These are phyloP conservation scores for Corythornis vintsioides DNA, from an alignment of 2,113 vertebrate species.

Conservation along the genomic window DNA sequence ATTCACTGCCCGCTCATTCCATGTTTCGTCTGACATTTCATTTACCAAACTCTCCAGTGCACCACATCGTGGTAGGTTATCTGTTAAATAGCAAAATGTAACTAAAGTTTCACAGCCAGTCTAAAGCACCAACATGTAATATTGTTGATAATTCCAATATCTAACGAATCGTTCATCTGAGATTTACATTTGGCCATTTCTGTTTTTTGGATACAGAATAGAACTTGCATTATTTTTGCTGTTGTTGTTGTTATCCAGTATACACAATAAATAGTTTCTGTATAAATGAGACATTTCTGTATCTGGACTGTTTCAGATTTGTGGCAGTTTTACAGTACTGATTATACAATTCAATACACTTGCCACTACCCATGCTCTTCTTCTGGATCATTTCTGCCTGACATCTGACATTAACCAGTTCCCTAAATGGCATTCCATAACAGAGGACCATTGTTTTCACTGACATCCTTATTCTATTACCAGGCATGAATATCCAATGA, in stretches of 20 bases:
- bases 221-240: neutral
- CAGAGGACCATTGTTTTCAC: neutral
- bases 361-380: neutral
- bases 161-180: neutral
- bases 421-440: neutral
- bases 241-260: neutral
- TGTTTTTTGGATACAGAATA: neutral
- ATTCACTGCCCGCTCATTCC: conserved; percentile 85
- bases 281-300: neutral
- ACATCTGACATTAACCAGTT: neutral
- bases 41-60: conserved; percentile 90
- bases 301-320: neutral
- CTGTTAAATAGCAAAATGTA: conserved; percentile 53
- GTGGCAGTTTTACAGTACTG: neutral
- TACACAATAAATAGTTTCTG: neutral
- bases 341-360: neutral
- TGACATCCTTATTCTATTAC: neutral
- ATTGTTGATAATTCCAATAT: neutral
- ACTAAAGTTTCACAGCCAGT: neutral
- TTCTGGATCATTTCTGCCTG: neutral
- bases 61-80: conserved; percentile 91
- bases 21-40: conserved; percentile 88
- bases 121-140: neutral
- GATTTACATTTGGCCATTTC: neutral
- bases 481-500: neutral